These are phyloP conservation scores for Lepidonotus clava DNA, from an alignment of 2,888 invertebrate species.

Conservation along the genomic window DNA sequence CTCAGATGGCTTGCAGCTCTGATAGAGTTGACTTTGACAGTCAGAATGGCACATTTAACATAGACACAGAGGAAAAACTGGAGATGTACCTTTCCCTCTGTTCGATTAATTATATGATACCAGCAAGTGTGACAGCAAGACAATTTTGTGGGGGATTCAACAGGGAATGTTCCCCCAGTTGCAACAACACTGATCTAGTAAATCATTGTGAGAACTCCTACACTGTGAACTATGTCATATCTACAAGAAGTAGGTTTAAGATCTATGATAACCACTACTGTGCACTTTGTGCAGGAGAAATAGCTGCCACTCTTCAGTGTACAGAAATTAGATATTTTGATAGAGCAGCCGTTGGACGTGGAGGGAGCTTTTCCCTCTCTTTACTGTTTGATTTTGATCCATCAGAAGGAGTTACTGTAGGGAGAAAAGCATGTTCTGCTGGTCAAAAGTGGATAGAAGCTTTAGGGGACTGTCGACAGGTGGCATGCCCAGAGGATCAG, in stretches of 20 bases:
- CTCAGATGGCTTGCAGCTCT: not conserved
- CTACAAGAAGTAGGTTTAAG: not conserved
- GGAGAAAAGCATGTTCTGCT: not conserved
- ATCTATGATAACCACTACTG: constrained; percentile 14
- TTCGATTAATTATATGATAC: not conserved
- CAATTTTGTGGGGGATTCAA: not conserved
- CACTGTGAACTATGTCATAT: not conserved
- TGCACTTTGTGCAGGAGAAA: constrained; percentile 13
- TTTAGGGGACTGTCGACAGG: not conserved
- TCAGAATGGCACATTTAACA: not conserved
- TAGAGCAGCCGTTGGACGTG: not conserved
- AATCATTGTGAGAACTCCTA: not conserved
- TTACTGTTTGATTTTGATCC: constrained; percentile 39
- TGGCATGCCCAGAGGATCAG: constrained; percentile 9
- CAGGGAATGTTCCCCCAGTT: not conserved
- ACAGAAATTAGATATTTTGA: not conserved
- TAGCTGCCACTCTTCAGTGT: not conserved
- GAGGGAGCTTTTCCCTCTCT: not conserved
- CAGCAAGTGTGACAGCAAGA: not conserved
- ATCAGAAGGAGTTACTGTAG: not conserved
- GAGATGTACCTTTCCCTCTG: not conserved
- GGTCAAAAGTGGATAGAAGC: not conserved
- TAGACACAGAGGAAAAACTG: not conserved
- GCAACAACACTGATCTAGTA: not conserved
- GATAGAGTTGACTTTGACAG: not conserved